These are phyloP conservation scores for Caerostris darwini DNA, from an alignment of 1,140 invertebrate genomes.

Conservation along the genomic window DNA sequence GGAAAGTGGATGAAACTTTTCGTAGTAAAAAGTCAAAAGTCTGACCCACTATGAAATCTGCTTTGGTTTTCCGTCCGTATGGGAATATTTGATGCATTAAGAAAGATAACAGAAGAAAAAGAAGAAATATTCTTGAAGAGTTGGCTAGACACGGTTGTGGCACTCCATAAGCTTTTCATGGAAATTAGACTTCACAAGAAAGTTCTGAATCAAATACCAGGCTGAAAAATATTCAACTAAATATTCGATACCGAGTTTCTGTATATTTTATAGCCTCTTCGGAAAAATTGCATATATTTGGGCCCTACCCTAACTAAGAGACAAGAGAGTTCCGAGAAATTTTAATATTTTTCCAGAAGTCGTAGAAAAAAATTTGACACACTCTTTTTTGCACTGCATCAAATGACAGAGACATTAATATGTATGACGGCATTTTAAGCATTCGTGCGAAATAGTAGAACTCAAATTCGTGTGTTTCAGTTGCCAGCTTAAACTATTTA, in stretches of 20 bases:
- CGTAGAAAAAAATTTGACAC: neutral
- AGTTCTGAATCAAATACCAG: neutral
- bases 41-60: neutral
- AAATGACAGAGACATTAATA: neutral
- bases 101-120: neutral
- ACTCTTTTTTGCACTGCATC: neutral
- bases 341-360: neutral
- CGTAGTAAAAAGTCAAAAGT: neutral
- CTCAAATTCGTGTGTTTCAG: neutral
- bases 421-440: neutral
- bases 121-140: no score
- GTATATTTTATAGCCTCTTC: neutral
- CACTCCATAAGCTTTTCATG: neutral
- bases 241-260: neutral
- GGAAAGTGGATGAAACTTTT: neutral
- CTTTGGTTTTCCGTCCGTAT: neutral
- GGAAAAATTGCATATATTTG: neutral
- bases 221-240: conserved; percentile 3
- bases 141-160: neutral
- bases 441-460: neutral
- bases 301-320: neutral
- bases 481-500: neutral
- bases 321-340: neutral
- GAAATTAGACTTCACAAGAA: neutral
- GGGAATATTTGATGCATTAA: conserved; percentile 26